Evolutionary conservation across 2,113 vertebrate species (phyloP).

Genomic region (Phrynosoma platyrhinos): DNA sequence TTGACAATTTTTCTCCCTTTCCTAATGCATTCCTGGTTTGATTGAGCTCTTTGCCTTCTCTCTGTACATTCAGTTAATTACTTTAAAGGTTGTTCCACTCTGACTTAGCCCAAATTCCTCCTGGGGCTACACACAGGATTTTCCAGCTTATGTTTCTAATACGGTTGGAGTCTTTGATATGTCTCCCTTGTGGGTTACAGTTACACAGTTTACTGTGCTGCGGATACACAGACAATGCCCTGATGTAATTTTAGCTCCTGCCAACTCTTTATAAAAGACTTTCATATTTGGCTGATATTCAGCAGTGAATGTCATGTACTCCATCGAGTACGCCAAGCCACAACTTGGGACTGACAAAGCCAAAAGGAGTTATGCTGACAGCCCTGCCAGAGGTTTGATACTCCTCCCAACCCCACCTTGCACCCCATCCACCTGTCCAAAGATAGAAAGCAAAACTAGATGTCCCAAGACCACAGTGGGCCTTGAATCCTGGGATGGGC

Average conservation of each 20-base stretch:
- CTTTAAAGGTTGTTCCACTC: background rate
- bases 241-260: constrained; percentile 59
- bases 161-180: constrained; percentile 29
- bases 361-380: background rate
- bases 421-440: no score
- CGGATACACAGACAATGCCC: constrained; percentile 52
- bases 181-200: constrained; percentile 24
- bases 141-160: background rate
- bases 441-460: background rate
- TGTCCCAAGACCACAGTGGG: background rate
- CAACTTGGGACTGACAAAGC: background rate
- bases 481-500: background rate
- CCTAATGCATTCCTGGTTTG: background rate
- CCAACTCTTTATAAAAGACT: constrained; percentile 49
- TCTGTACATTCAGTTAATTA: constrained; percentile 23
- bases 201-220: constrained; percentile 14
- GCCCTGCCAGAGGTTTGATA: background rate
- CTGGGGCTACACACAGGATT: constrained; percentile 6
- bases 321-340: background rate
- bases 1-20: background rate
- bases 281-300: constrained; percentile 38
- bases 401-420: background rate
- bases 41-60: constrained; percentile 20
- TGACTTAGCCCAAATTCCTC: constrained; percentile 37
- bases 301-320: constrained; percentile 9